These are phyloP conservation scores for Lindbergichthys nudifrons DNA, from an alignment of 2,797 vertebrate genomes.

Conservation along the genomic window DNA sequence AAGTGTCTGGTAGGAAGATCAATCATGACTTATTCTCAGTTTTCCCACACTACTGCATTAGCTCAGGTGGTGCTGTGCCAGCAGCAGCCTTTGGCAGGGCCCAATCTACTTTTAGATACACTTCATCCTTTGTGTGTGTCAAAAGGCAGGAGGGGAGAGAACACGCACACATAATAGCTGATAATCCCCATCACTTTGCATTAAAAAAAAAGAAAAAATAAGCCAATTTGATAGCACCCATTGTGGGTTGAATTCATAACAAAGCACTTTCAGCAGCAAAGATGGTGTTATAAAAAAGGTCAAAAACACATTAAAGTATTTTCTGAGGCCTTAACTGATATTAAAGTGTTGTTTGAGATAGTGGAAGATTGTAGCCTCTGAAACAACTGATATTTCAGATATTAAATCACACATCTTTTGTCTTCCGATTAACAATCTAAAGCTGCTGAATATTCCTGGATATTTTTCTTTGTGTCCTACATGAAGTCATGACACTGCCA, in stretches of 20 bases:
- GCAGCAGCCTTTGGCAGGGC: conserved; percentile 33
- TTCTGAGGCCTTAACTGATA: conserved; percentile 40
- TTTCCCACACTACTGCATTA: conserved; percentile 53
- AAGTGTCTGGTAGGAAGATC: conserved; percentile 62
- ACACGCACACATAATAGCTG: conserved; percentile 21
- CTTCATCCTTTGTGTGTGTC: conserved; percentile 31
- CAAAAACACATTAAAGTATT: conserved; percentile 18
- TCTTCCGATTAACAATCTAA: conserved; percentile 36
- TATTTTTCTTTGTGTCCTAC: conserved; percentile 13
- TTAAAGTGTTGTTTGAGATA: conserved; percentile 45
- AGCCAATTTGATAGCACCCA: conserved; percentile 42
- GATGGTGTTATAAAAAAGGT: conserved; percentile 35
- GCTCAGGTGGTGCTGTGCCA: conserved; percentile 47
- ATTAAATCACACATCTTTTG: conserved; percentile 24
- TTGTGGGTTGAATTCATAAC: conserved; percentile 41
- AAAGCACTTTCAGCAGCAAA: conserved; percentile 47
- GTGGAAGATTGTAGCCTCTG: conserved; percentile 24
- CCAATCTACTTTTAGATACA: conserved; percentile 47
- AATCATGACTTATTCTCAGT: conserved; percentile 59
- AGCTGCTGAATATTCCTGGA: conserved; percentile 4
- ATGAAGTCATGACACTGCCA: conserved; percentile 6
- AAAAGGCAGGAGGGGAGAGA: conserved; percentile 7
- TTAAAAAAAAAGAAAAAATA: too few species aligned
- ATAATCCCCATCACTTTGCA: conserved; percentile 34
- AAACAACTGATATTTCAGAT: conserved; percentile 35